These are phyloP conservation scores for Solen grandis DNA, from an alignment of 1,140 invertebrate genomes.

Conservation along the genomic window DNA sequence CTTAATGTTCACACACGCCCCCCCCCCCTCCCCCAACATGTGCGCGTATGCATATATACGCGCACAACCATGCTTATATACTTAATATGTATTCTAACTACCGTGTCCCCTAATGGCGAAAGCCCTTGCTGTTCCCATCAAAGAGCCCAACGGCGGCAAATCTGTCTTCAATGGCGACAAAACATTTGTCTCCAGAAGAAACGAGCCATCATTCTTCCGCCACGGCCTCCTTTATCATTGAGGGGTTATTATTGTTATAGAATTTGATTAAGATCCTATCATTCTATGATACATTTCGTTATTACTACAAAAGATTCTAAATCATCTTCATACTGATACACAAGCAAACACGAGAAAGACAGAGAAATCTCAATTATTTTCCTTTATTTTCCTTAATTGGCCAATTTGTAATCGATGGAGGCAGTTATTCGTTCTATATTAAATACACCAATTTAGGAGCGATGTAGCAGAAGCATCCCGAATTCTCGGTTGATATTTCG, in stretches of 20 bases:
- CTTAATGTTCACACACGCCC: too few relatives aligned
- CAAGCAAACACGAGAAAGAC: conserved; percentile 47
- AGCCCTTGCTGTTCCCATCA: too few relatives aligned
- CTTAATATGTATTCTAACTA: too few relatives aligned
- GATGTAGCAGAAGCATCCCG: conserved; percentile 20
- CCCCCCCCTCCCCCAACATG: too few relatives aligned
- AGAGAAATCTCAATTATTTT: conserved; percentile 51
- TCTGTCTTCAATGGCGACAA: conserved; percentile 48
- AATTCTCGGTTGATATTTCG: conserved; percentile 28
- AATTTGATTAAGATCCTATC: conserved; percentile 57
- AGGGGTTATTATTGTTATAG: conserved; percentile 54
- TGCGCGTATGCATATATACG: too few relatives aligned
- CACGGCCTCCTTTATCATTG: conserved; percentile 4
- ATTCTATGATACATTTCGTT: conserved; percentile 52
- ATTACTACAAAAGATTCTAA: conserved; percentile 55
- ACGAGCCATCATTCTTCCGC: conserved; percentile 22
- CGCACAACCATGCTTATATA: too few relatives aligned
- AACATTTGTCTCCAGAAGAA: conserved; percentile 47
- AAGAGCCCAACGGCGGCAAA: too few relatives aligned
- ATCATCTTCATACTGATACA: conserved; percentile 57
- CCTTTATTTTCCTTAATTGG: conserved; percentile 54
- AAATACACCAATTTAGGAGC: conserved; percentile 52
- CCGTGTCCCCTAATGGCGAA: too few relatives aligned
- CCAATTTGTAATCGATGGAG: conserved; percentile 56
- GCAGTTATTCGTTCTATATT: conserved; percentile 54